Base-by-base conservation (phyloP, 2,797 vertebrate species). In the Pipistrellus kuhlii region DNA sequence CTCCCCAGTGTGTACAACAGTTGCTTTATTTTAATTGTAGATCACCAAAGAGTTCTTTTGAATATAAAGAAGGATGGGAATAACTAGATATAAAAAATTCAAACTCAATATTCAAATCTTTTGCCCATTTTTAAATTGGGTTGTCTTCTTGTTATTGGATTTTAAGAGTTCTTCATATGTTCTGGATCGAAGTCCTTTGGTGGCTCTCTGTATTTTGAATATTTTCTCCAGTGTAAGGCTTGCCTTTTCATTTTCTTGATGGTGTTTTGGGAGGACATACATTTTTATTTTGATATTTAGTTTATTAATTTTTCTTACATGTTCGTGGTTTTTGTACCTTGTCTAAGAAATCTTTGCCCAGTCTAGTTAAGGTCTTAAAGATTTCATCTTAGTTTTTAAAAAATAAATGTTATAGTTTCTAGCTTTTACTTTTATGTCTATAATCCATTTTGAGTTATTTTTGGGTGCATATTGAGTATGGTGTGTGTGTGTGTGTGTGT, bases 11-110 rank as follows among this genome's bases (percentile, higher is more conserved):
- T 82, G 68, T 87, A 71, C 62, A 94, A 30, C 23, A 66, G 25
- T 85, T 75, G 32, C 64, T 88, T 93, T 59, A 48, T 88, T 95
- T 96, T 89, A 87, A 51, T 89, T 83, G 48, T 80, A 66, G 68
- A 38, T 30, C 14, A 69, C 13, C 38, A 88, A 93, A 48, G 25
- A 78, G 18, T 14, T 89, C 44, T 82, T 94, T 84, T 91, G 62
- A 62, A 69, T 77, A 53, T 89, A 81, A 89, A 72, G 77, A 83
- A 87, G 55, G 27, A 75, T 55, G 32, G 32, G 32, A 72, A 11
- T 66, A 77, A 30, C 57, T 90, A 66, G 44, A 48, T 3, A 85
- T 21, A 3, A 87, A 87, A 95, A 73, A 51, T 90, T 91, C 35
- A 82, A 85, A 41, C 7, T 64, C 23, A 35, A 0, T 46, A 1